Conservation (phyloP, 2,113 vertebrate genomes). For the Callaeas wilsoni region DNA sequence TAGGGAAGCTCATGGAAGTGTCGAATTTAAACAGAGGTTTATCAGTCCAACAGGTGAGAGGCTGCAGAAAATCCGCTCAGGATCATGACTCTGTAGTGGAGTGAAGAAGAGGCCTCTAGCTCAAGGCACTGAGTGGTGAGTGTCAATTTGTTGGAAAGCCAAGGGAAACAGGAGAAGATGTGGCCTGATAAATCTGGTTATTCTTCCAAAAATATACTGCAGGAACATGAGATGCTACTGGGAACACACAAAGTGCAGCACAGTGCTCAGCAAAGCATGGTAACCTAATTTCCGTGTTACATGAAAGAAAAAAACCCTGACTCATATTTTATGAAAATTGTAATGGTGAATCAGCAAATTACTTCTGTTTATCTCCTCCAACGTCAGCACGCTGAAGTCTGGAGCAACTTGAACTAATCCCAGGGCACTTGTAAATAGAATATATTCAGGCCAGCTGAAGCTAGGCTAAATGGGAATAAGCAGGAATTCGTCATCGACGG, state of each 20-base stretch:
- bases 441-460: background rate
- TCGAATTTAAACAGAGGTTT: background rate
- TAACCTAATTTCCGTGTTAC: conserved; percentile 51
- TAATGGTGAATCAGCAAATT: conserved; percentile 60
- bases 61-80: background rate
- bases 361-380: conserved; percentile 39
- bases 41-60: background rate
- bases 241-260: conserved; percentile 20
- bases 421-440: background rate
- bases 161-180: background rate
- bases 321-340: conserved; percentile 55
- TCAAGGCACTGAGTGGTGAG: background rate
- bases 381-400: conserved; percentile 36
- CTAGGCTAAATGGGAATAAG: background rate
- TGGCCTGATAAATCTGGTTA: conserved; percentile 6
- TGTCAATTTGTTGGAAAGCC: background rate
- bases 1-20: background rate
- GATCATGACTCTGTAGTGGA: background rate
- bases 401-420: conserved; percentile 48
- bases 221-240: conserved; percentile 27
- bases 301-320: conserved; percentile 54
- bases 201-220: background rate
- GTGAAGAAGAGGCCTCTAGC: background rate
- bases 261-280: conserved; percentile 30
- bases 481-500: background rate